phyloP scores from a whole-genome alignment of 53 echinoderm and acorn worm species.

The Actinopyga echinites region DNA sequence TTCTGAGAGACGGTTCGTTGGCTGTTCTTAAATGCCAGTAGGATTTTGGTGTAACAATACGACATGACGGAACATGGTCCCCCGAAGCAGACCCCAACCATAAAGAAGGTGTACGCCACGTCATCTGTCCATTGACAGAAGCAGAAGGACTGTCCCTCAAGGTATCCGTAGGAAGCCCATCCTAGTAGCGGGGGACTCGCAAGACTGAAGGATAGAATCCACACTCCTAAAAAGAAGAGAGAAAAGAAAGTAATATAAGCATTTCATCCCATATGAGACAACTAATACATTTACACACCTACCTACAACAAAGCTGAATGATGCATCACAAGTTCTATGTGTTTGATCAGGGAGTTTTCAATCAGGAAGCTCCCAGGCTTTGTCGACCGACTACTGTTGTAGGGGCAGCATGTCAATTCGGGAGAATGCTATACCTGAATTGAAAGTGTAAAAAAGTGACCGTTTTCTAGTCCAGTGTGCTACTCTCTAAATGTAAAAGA shows the following conservation, averaged over 20 bases:
- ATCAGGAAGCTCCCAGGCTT: no score
- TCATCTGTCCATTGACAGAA: slow-evolving; percentile 79
- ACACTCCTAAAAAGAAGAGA: slow-evolving; percentile 72
- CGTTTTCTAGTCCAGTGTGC: no score
- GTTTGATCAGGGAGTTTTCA: no score
- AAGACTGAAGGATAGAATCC: slow-evolving; percentile 72
- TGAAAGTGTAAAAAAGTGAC: no score
- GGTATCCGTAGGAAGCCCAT: slow-evolving; percentile 85
- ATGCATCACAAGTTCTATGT: no score
- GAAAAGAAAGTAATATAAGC: neutral
- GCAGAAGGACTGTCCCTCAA: slow-evolving; percentile 91
- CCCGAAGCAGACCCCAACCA: slow-evolving; percentile 95
- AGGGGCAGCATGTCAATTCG: no score
- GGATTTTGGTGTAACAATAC: slow-evolving; percentile 87
- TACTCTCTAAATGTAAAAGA: no score
- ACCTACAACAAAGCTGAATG: no score
- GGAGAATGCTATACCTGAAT: no score
- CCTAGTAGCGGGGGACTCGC: slow-evolving; percentile 74
- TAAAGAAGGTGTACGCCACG: slow-evolving; percentile 93
- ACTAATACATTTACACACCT: no score
- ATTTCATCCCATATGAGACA: no score
- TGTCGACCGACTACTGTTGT: no score
- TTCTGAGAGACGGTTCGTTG: slow-evolving; percentile 24
- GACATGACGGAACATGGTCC: slow-evolving; percentile 97
- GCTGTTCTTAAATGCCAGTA: slow-evolving; percentile 71